Conservation (phyloP, 2,888 invertebrate genomes). For the Scaptomyza tumidula region DNA sequence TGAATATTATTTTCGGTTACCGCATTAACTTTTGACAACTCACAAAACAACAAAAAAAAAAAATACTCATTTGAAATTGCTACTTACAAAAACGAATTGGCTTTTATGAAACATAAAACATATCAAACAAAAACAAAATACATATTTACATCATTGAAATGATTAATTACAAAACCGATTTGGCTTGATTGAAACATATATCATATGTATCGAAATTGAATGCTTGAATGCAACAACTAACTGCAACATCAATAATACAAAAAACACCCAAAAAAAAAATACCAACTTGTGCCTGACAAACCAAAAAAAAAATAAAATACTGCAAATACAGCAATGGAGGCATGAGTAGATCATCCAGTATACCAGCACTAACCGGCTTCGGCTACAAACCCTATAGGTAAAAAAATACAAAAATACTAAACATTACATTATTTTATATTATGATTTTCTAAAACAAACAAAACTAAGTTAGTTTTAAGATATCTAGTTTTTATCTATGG, state of each 20-base stretch:
- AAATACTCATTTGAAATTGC: conserved; percentile 24
- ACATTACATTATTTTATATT: conserved; percentile 51
- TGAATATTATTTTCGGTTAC: conserved; percentile 69
- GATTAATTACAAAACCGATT: conserved; percentile 58
- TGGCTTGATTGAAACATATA: conserved; percentile 58
- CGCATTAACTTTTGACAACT: conserved; percentile 71
- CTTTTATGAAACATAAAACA: conserved; percentile 17
- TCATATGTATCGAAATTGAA: conserved; percentile 48
- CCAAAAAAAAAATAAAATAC: conserved; percentile 8
- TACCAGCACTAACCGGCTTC: conserved; percentile 89
- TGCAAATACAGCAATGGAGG: conserved; percentile 86
- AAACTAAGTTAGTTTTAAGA: conserved; percentile 22
- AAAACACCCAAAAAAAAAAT: conserved; percentile 18
- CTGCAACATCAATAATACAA: conserved; percentile 50
- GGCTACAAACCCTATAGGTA: conserved; percentile 84
- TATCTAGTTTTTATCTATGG: conserved; percentile 14
- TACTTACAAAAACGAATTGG: conserved; percentile 36
- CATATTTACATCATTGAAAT: conserved; percentile 37
- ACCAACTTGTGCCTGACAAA: conserved; percentile 60
- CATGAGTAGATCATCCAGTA: conserved; percentile 95
- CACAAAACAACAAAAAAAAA: conserved; percentile 49
- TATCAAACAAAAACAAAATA: conserved; percentile 25
- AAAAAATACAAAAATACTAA: conserved; percentile 62
- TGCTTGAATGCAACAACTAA: conserved; percentile 68
- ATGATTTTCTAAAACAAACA: conserved; percentile 12